These are phyloP conservation scores for Ptychodera flava DNA, from an alignment of 35 echinoderm and acorn worm genomes.

Conservation along the genomic window DNA sequence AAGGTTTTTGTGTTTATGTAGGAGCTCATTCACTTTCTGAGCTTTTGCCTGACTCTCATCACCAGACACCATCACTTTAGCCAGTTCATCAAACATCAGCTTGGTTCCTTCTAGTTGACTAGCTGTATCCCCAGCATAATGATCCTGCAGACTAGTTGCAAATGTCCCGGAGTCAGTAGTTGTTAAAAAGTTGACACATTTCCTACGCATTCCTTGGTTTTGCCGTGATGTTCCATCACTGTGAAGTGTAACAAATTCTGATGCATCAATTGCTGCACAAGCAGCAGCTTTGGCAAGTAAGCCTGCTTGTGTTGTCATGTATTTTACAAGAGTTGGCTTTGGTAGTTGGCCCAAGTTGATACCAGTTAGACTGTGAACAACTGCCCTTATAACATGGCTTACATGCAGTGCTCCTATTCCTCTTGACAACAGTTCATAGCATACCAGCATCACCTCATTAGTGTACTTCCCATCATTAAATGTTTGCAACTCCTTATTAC, in stretches of 20 bases:
- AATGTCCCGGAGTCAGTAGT: slow-evolving; percentile 9
- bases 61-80: no score
- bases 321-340: slow-evolving; percentile 41
- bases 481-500: neutral
- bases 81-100: slow-evolving; percentile 10
- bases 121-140: slow-evolving; percentile 24
- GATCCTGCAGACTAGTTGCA: slow-evolving; percentile 20
- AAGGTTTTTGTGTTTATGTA: slow-evolving; percentile 35
- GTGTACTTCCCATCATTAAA: slow-evolving; percentile 59
- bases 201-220: slow-evolving; percentile 47
- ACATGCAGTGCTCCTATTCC: slow-evolving; percentile 40
- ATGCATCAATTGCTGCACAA: slow-evolving; percentile 10
- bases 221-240: slow-evolving; percentile 26
- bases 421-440: slow-evolving; percentile 49
- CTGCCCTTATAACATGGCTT: slow-evolving; percentile 32
- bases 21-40: slow-evolving; percentile 32
- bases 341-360: slow-evolving; percentile 35
- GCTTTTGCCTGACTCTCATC: slow-evolving; percentile 13
- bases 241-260: slow-evolving; percentile 21
- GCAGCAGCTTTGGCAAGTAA: slow-evolving; percentile 22
- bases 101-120: slow-evolving; percentile 11
- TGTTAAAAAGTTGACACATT: slow-evolving; percentile 14
- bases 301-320: slow-evolving; percentile 44
- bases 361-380: slow-evolving; percentile 24
- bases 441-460: slow-evolving; percentile 30